These are phyloP conservation scores for Dione juno DNA, from an alignment of 2,888 invertebrate species.

Conservation along the genomic window DNA sequence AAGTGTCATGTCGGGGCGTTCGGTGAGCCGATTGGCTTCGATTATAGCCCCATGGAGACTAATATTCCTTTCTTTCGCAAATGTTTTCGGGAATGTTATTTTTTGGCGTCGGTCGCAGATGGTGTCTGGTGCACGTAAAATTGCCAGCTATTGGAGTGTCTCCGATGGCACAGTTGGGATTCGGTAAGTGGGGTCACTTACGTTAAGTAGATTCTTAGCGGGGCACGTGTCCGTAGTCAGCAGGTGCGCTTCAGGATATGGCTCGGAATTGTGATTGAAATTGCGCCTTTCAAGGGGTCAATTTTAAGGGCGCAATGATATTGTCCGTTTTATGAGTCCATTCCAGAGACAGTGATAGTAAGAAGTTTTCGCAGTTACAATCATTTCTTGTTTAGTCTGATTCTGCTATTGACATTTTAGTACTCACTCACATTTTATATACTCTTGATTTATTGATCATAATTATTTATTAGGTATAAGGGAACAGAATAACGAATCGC, in stretches of 20 bases:
- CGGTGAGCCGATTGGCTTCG: slow-evolving; percentile 81
- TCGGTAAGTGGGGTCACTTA: slow-evolving; percentile 78
- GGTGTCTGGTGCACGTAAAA: slow-evolving; percentile 72
- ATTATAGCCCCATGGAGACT: slow-evolving; percentile 82
- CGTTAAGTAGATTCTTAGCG: slow-evolving; percentile 79
- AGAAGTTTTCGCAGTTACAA: background rate
- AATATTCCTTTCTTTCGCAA: slow-evolving; percentile 81
- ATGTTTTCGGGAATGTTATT: slow-evolving; percentile 80
- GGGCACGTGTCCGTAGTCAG: slow-evolving; percentile 73
- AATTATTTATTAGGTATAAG: background rate
- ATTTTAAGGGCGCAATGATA: slow-evolving; percentile 59
- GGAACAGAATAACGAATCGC: background rate
- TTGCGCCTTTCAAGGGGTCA: slow-evolving; percentile 66
- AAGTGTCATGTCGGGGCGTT: slow-evolving; percentile 71
- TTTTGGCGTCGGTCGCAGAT: slow-evolving; percentile 81
- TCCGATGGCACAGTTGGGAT: slow-evolving; percentile 68
- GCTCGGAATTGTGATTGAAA: slow-evolving; percentile 74
- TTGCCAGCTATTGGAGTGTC: slow-evolving; percentile 69
- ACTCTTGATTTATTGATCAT: background rate
- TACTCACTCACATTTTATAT: too few species aligned
- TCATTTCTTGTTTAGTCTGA: too few species aligned
- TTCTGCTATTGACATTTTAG: too few species aligned
- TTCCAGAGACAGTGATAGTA: background rate
- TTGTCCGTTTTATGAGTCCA: slow-evolving; percentile 52
- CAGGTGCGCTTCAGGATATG: slow-evolving; percentile 70